Evolutionary conservation across 2,797 vertebrate genomes (phyloP).

Genomic region (Otolemur crassicaudatus): DNA sequence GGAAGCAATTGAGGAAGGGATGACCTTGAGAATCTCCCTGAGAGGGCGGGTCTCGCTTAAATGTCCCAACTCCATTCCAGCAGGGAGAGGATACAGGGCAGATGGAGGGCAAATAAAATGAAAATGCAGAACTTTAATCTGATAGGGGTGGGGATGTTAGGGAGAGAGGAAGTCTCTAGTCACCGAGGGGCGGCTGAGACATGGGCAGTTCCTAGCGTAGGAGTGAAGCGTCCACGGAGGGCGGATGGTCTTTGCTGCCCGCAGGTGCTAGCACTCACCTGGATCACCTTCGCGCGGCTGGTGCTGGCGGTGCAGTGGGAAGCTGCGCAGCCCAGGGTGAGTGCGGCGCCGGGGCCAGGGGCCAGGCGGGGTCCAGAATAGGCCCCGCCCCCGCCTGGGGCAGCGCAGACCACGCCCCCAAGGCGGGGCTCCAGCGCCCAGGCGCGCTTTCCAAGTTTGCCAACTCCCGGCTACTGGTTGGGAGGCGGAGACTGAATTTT

Average conservation of each 20-base stretch:
- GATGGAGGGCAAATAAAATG: neutral
- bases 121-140: neutral
- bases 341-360: neutral
- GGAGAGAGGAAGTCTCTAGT: neutral
- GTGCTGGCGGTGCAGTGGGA: neutral
- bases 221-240: neutral
- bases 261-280: conserved; percentile 59
- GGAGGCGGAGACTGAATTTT: fast-evolving
- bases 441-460: fast-evolving
- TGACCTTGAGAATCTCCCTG: conserved; percentile 73
- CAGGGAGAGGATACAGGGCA: neutral
- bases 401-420: neutral
- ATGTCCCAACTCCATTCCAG: neutral
- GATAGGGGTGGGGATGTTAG: neutral
- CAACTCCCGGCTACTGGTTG: fast-evolving
- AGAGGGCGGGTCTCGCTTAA: too few species aligned
- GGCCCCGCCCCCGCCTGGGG: neutral
- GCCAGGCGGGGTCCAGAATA: fast-evolving
- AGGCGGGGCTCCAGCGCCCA: fast-evolving
- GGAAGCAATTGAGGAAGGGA: neutral
- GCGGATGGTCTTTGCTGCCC: neutral
- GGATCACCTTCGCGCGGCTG: neutral
- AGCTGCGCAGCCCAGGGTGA: neutral
- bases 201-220: neutral
- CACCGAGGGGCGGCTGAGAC: neutral